Evolutionary conservation across 2,113 vertebrate species (phyloP).

Genomic region (Aleadryas rufinucha): DNA sequence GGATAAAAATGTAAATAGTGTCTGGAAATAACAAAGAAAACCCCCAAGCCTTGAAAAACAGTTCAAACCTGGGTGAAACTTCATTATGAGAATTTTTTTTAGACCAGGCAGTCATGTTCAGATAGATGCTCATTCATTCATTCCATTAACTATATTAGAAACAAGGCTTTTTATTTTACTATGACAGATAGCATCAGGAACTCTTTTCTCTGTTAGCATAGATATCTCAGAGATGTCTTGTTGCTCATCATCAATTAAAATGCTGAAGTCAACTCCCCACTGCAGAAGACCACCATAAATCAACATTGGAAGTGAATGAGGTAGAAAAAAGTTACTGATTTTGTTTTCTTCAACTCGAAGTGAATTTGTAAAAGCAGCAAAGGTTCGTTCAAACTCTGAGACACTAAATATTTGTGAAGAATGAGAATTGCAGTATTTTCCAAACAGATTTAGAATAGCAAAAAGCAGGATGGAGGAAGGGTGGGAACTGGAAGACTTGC

Average conservation of each 20-base stretch:
- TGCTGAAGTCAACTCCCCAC: neutral
- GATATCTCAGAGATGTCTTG: neutral
- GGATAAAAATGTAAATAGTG: neutral
- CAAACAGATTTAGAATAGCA: neutral
- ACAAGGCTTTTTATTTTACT: neutral
- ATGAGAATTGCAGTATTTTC: neutral
- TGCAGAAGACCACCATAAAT: neutral
- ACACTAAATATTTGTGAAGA: neutral
- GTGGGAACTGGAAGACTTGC: neutral
- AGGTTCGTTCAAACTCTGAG: neutral
- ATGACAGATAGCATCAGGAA: neutral
- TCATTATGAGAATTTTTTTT: neutral
- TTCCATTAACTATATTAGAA: neutral
- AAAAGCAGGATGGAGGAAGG: neutral
- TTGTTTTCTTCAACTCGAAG: neutral
- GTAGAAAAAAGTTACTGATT: neutral
- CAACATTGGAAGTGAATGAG: neutral
- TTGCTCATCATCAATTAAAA: neutral
- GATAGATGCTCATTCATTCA: neutral
- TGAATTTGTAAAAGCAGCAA: neutral
- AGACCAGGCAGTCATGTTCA: fast-evolving
- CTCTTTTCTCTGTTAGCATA: neutral
- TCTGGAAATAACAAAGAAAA: neutral
- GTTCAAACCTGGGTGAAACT: neutral
- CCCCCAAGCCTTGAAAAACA: neutral